Conservation (phyloP, 53 echinoderm and acorn worm genomes). For the Actinopyga echinites region DNA sequence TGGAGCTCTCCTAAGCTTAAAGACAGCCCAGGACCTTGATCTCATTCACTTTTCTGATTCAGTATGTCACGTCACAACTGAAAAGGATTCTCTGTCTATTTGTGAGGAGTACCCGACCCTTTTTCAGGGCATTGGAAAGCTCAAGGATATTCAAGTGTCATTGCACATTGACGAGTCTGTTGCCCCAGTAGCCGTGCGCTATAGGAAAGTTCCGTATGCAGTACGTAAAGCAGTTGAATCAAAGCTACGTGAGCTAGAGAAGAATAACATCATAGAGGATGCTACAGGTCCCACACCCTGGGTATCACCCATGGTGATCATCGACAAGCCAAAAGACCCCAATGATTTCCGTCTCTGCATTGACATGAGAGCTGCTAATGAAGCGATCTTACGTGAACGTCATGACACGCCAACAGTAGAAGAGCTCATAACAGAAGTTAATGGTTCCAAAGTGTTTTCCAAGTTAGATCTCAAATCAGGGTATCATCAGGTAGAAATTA, state of each 20-base stretch:
- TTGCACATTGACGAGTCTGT: slow-evolving; percentile 51
- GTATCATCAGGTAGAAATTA: slow-evolving; percentile 2
- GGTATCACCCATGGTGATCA: slow-evolving; percentile 49
- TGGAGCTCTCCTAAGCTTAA: slow-evolving; percentile 17
- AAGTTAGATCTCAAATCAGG: background rate
- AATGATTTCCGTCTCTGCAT: slow-evolving; percentile 44
- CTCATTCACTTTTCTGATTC: slow-evolving; percentile 38
- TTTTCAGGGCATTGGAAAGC: slow-evolving; percentile 47
- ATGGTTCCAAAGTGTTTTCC: background rate
- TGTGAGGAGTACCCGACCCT: slow-evolving; percentile 37
- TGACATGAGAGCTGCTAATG: slow-evolving; percentile 49
- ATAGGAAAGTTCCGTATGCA: slow-evolving; percentile 43
- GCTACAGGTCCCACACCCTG: slow-evolving; percentile 57
- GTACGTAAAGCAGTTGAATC: slow-evolving; percentile 51
- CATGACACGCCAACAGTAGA: background rate
- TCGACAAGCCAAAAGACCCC: slow-evolving; percentile 40
- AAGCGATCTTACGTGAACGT: slow-evolving; percentile 43
- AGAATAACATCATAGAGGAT: slow-evolving; percentile 51
- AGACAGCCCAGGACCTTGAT: slow-evolving; percentile 7
- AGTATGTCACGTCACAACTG: slow-evolving; percentile 24
- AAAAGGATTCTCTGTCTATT: slow-evolving; percentile 24
- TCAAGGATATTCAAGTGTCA: slow-evolving; percentile 48
- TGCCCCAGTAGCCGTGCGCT: slow-evolving; percentile 46
- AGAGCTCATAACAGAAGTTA: background rate
- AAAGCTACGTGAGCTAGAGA: slow-evolving; percentile 38